phyloP scores from a whole-genome alignment of 37 sponge, comb jelly and placozoan genomes.

The Oscarella lobularis region DNA sequence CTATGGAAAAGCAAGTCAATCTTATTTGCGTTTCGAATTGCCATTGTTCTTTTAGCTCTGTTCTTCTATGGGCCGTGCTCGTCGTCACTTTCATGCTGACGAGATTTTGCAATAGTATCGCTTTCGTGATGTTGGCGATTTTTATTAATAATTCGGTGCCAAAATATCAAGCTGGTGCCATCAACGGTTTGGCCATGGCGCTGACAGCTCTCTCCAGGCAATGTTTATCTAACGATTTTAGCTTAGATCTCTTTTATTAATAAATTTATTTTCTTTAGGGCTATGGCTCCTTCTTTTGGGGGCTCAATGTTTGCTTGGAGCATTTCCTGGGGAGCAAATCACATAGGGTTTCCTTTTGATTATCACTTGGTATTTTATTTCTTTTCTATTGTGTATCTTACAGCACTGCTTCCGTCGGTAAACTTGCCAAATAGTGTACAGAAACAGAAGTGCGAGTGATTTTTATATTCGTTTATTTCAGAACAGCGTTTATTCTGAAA shows the following conservation, averaged over 20 bases:
- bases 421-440: too few species aligned
- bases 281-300: neutral
- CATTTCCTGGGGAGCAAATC: neutral
- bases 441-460: too few species aligned
- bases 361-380: neutral
- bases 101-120: neutral
- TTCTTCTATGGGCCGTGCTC: neutral
- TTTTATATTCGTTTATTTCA: too few species aligned
- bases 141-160: neutral
- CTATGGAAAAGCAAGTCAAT: too few species aligned
- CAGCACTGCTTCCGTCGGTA: too few species aligned
- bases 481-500: too few species aligned
- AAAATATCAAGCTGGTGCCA: neutral
- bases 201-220: neutral
- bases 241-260: too few species aligned
- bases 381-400: too few species aligned
- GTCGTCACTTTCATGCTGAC: neutral
- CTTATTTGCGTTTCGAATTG: too few species aligned
- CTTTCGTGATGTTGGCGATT: neutral
- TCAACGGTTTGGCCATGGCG: neutral
- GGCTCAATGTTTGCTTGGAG: neutral
- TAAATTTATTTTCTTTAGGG: neutral
- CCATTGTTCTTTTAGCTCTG: neutral
- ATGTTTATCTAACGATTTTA: too few species aligned
- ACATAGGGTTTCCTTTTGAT: neutral